Conservation (phyloP, 2,888 invertebrate species). For the Norana najaformis region DNA sequence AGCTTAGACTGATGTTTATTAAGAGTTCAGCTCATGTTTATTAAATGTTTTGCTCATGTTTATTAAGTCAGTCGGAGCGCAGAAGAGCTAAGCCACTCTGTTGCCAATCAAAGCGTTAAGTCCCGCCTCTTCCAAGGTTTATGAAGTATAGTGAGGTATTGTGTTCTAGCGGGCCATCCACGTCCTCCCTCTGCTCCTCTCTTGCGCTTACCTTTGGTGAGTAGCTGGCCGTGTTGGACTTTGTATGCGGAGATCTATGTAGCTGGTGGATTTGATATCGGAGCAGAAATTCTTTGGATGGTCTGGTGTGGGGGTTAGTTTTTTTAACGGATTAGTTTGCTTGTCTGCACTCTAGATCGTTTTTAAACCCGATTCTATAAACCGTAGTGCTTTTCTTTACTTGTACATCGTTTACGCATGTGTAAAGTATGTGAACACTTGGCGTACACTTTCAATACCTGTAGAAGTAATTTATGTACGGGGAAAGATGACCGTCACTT, state of each 20-base stretch:
- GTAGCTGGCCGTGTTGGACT: background rate
- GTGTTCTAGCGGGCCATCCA: background rate
- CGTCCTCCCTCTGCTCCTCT: background rate
- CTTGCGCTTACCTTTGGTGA: background rate
- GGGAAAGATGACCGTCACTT: background rate
- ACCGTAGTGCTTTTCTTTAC: background rate
- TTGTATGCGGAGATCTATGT: background rate
- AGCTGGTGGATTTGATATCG: background rate
- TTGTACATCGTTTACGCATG: background rate
- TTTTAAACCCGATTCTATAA: background rate
- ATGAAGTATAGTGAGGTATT: background rate
- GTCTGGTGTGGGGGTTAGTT: conserved; percentile 10
- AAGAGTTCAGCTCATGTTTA: conserved; percentile 9
- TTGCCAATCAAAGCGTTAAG: background rate
- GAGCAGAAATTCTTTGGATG: background rate
- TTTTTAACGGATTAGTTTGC: background rate
- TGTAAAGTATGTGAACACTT: background rate
- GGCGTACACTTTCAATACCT: background rate
- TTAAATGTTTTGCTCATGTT: background rate
- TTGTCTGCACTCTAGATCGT: background rate
- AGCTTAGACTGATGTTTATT: background rate
- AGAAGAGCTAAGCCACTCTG: background rate
- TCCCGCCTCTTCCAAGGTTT: background rate
- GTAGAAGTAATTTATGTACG: background rate
- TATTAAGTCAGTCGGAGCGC: background rate